Base-by-base conservation (phyloP, 2,888 invertebrate species). In the Ichneumon xanthorius region DNA sequence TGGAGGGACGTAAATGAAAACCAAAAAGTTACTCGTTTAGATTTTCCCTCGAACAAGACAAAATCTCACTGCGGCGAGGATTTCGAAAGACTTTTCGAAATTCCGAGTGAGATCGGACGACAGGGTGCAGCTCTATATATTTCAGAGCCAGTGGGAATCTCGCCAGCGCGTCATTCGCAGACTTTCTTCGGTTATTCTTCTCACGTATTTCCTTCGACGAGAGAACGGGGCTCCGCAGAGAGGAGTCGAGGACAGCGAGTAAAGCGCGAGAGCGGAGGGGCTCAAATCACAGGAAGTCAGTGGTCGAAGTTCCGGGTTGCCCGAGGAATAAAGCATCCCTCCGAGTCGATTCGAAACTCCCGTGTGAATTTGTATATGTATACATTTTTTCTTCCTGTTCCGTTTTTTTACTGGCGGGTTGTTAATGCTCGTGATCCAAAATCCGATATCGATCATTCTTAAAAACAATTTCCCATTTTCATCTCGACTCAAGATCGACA, bases 91-190 rank as follows among this genome's bases (percentile, higher is more conserved):
- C 26, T 26, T 37, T 53, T 48, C 50, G 37, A 40, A 63, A 80
- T 63, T 72, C 40, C 26, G 65, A 30, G 40, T 19, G 50, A 65
- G 53, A 50, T 45, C 53, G n/a, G 72, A 45, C 40, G 77, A 45
- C 53, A 16, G 4, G 9, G 19, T 14, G 61, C 61, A 63, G 45
- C 33, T 63, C 70, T 61, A 79, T 80, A 71, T 75, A 80, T 68
- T 37, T 16, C 53, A 58, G 40, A 48, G 80, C 71, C 45, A 53
- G 65, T 76, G 80, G 40, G 75, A 71, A 75, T 71, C 63, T 75
- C 65, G 71, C 76, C 71, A 84, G 76, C 84, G 80, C 53, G 76
- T 76, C 84, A 83, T 83, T 84, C 84, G 71, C 75, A 75, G 84
- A 71, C 80, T 76, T 80, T 61, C 30, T 14, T 63, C 19, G 40